phyloP scores from a whole-genome alignment of 2,113 vertebrate genomes.

The Nycticryphes semicollaris region DNA sequence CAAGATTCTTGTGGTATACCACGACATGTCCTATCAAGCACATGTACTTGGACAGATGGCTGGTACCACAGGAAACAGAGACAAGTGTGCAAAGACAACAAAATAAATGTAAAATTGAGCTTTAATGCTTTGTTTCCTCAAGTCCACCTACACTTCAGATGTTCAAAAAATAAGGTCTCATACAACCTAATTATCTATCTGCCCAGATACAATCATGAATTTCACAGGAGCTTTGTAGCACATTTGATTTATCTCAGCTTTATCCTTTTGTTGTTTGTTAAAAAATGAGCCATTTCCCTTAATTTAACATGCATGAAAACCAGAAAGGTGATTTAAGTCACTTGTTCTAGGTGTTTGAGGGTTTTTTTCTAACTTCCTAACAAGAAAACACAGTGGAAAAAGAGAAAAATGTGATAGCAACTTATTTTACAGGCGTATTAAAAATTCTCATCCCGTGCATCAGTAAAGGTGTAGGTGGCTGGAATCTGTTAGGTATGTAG shows the following conservation, averaged over 20 bases:
- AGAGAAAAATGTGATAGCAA: not conserved
- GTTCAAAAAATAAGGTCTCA: constrained; percentile 6
- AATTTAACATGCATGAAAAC: not conserved
- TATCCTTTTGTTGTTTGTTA: not conserved
- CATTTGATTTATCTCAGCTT: not conserved
- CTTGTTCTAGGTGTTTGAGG: not conserved
- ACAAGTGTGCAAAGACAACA: constrained; percentile 2
- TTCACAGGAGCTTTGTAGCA: not conserved
- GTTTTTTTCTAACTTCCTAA: not conserved
- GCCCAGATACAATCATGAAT: not conserved
- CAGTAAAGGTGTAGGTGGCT: not conserved
- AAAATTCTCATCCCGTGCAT: not conserved
- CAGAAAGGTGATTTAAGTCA: not conserved
- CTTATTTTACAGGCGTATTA: not conserved
- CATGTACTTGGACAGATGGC: not conserved
- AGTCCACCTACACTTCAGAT: constrained; percentile 54
- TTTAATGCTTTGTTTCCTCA: constrained; percentile 33
- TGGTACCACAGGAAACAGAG: not conserved
- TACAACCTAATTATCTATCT: not conserved
- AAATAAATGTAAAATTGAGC: not conserved
- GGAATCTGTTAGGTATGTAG: not conserved
- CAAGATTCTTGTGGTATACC: not conserved
- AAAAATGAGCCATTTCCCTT: not conserved
- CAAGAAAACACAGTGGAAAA: not conserved
- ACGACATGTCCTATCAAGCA: not conserved